A percentile compares a stretch with the other conserved stretches of the same genome.
These are phyloP conservation scores for Poeciliopsis prolifica DNA, from an alignment of 2,113 vertebrate species.

Conservation along the genomic window DNA sequence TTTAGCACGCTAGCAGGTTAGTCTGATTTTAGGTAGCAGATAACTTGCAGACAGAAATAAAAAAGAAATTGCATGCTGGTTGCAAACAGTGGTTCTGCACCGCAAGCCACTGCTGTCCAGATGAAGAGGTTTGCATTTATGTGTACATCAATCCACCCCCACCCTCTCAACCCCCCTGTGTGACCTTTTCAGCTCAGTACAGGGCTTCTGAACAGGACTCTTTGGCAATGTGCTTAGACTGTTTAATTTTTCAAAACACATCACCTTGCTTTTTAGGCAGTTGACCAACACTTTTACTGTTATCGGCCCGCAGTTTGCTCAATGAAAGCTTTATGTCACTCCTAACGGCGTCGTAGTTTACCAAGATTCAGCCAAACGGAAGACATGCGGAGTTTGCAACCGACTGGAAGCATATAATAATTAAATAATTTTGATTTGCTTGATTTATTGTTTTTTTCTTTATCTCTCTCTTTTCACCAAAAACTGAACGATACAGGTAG, in stretches of 20 bases:
- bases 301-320: not conserved
- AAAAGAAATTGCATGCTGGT: conserved; percentile 21
- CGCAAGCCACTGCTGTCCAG: conserved; percentile 21
- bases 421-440: no score
- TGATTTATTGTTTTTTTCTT: no score
- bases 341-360: not conserved
- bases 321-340: conserved; percentile 3
- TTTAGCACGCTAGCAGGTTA: conserved; percentile 46
- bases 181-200: conserved; percentile 20
- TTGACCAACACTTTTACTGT: conserved; percentile 4
- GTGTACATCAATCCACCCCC: conserved; percentile 21
- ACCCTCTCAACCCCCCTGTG: not conserved
- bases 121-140: conserved; percentile 41
- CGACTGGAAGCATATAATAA: no score
- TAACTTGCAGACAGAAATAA: not conserved
- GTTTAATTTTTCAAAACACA: not conserved
- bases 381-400: not conserved
- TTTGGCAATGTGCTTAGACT: not conserved
- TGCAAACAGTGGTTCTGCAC: conserved; percentile 29
- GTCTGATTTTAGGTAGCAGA: conserved; percentile 44
- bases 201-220: not conserved
- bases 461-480: no score
- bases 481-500: no score
- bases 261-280: conserved; percentile 1
- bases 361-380: not conserved